Conservation (phyloP, 2,797 vertebrate species). For the Agapornis canus region DNA sequence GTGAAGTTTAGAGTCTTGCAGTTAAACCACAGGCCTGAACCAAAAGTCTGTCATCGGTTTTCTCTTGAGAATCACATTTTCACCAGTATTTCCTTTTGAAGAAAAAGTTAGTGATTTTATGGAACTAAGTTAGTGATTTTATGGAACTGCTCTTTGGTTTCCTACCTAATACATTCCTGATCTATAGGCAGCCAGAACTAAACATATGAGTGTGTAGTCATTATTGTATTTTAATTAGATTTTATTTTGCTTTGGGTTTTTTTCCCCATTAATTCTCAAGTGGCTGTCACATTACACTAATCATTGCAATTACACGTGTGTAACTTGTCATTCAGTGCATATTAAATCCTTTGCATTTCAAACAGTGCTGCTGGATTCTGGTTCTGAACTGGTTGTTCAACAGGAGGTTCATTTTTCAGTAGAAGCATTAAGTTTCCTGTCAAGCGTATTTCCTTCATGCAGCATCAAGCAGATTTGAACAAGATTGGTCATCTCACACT, state of each 20-base stretch:
- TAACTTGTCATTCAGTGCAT: not conserved
- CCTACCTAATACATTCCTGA: not conserved
- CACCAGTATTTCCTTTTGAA: not conserved
- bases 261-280: not conserved
- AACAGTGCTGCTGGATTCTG: not conserved
- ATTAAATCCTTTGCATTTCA: not conserved
- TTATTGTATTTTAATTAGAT: not conserved
- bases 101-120: not conserved
- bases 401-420: not conserved
- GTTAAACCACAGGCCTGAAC: not conserved
- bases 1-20: not conserved
- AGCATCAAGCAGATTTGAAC: not conserved
- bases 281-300: not conserved
- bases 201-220: not conserved
- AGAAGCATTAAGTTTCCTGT: not conserved
- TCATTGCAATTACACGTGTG: not conserved
- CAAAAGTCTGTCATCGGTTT: not conserved
- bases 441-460: not conserved
- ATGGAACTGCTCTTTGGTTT: not conserved
- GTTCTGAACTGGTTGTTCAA: not conserved
- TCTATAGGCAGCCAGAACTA: not conserved
- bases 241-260: not conserved
- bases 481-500: slow-evolving; percentile 1
- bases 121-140: not conserved
- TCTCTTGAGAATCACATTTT: not conserved